Evolutionary conservation across 2,797 vertebrate species (phyloP), one percentile per base, ranked within the genome.

Genomic region (Enteromius viviparus): DNA sequence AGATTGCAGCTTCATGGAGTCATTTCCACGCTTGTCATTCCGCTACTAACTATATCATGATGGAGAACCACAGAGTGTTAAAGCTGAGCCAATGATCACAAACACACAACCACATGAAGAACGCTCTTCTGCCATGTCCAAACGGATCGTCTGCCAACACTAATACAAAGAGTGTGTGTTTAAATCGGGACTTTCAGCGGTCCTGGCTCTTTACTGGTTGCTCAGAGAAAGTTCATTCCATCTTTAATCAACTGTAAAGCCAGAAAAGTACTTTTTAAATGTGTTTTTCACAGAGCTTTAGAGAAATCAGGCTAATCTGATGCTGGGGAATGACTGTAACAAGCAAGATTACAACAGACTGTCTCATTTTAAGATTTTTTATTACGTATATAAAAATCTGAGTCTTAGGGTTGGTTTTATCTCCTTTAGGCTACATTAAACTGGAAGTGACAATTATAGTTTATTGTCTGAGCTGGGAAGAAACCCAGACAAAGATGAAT

Each of bases 11-110:
- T 81, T 64, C 42, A 19, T 47, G 65, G 34, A 80, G 42, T 70
- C 78, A 80, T 80, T 81, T 72, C 29, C 69, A 71, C 1, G 69
- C 53, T 62, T 81, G 79, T 64, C 37, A 72, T 72, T 81, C 68
- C 4, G 32, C 60, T 76, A 29, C 85, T 76, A 83, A 80, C 64
- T 78, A 79, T 86, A 69, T 83, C 70, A 29, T 68, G 81, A 83
- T 29, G 42, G 53, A 83, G 81, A 40, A 83, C 85, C 81, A 83
- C 70, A 75, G 26, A 83, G 81, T 74, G 21, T 70, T 74, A 51
- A 37, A 80, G 76, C 53, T 49, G 62, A 80, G 81, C 85, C 85
- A 86, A 80, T 69, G 70, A 80, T 80, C 81, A 83, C 84, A 82
- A 81, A 82, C 75, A 82, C 21, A n/a, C 9, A 26, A 76, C 81